A percentile compares a stretch with the other conserved stretches of the same genome.
Evolutionary conservation across 2,113 vertebrate genomes (phyloP).

Genomic region (Capreolus pygargus): DNA sequence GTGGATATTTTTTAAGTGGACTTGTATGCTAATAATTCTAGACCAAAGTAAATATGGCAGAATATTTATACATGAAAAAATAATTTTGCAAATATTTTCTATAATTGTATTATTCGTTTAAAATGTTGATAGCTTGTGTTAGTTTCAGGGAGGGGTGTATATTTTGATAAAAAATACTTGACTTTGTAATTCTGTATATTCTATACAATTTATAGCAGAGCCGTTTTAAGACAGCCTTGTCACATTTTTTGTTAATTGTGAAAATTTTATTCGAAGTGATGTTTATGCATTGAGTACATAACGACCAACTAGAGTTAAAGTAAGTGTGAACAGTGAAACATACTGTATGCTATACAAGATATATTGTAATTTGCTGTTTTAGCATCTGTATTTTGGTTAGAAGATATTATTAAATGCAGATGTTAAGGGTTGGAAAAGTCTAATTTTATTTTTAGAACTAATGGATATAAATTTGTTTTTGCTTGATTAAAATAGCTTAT

Average conservation of each 20-base stretch:
- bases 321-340: conserved; percentile 79
- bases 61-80: conserved; percentile 87
- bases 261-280: conserved; percentile 81
- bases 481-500: conserved; percentile 84
- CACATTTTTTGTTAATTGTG: conserved; percentile 82
- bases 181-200: conserved; percentile 88
- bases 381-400: conserved; percentile 85
- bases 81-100: conserved; percentile 88
- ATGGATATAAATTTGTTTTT: conserved; percentile 81
- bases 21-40: conserved; percentile 82
- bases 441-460: conserved; percentile 85
- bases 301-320: conserved; percentile 81
- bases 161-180: conserved; percentile 83
- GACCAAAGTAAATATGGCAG: conserved; percentile 88
- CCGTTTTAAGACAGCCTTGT: conserved; percentile 84
- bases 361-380: conserved; percentile 81
- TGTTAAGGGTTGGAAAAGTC: conserved; percentile 83
- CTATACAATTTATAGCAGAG: conserved; percentile 87
- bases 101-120: conserved; percentile 84
- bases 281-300: conserved; percentile 79
- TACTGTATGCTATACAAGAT: conserved; percentile 79
- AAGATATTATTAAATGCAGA: conserved; percentile 86
- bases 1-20: conserved; percentile 80
- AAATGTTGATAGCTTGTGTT: conserved; percentile 84
- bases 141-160: conserved; percentile 84